phyloP scores from a whole-genome alignment of 2,888 invertebrate genomes.

The Perizoma flavofasciatum region DNA sequence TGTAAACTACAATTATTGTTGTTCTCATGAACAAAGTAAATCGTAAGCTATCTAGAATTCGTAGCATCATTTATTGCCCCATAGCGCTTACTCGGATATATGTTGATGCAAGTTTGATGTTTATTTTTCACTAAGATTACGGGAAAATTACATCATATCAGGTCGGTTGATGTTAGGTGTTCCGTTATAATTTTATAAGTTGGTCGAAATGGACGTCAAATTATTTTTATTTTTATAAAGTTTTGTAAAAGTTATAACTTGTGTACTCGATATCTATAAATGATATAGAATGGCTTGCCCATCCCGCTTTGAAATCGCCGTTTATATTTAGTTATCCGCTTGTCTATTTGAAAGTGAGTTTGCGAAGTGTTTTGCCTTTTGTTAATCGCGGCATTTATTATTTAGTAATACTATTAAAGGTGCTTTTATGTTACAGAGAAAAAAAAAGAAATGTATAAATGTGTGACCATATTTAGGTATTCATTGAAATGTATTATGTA shows the following conservation, averaged over 20 bases:
- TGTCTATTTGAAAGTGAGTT: slow-evolving; percentile 37
- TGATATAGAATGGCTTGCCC: slow-evolving; percentile 14
- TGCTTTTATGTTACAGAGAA: slow-evolving; percentile 50
- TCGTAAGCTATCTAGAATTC: neutral
- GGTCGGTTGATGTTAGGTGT: no score
- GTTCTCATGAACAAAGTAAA: neutral
- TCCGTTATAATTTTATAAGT: no score
- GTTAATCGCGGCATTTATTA: slow-evolving; percentile 58
- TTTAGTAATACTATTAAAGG: slow-evolving; percentile 45
- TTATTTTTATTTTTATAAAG: no score
- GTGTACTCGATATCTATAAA: no score
- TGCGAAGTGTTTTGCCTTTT: slow-evolving; percentile 64
- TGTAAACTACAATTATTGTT: neutral
- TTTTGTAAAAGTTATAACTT: no score
- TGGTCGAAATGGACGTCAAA: no score
- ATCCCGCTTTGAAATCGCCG: slow-evolving; percentile 58
- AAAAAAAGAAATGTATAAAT: slow-evolving; percentile 28
- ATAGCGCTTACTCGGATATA: slow-evolving; percentile 6
- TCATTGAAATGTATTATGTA: slow-evolving; percentile 31
- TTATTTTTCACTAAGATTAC: neutral
- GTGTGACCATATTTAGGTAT: slow-evolving; percentile 33
- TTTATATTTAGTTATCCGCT: slow-evolving; percentile 46
- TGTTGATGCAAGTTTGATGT: neutral
- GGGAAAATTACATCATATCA: no score
- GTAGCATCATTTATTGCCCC: neutral